Conservation (phyloP, 2,888 invertebrate species). For the Ophion ventricosus region DNA sequence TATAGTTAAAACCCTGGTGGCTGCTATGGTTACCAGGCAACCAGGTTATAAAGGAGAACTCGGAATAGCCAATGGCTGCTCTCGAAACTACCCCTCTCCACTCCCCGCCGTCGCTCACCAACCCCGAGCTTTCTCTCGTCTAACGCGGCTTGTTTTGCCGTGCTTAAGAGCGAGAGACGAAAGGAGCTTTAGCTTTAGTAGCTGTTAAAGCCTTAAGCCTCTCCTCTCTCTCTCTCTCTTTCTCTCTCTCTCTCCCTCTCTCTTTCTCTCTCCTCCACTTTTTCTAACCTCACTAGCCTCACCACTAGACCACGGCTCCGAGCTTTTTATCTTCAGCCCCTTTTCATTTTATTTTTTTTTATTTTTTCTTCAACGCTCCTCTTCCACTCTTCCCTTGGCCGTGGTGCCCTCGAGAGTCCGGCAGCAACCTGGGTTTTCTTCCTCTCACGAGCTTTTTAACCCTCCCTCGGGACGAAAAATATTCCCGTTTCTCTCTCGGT, state of each 20-base stretch:
- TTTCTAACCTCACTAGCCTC: slow-evolving; percentile 24
- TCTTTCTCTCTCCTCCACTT: slow-evolving; percentile 21
- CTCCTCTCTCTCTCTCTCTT: slow-evolving; percentile 41
- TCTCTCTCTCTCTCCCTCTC: slow-evolving; percentile 3
- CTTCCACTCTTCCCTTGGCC: slow-evolving; percentile 31
- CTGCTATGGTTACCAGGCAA: slow-evolving; percentile 80
- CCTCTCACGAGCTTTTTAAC: slow-evolving; percentile 25
- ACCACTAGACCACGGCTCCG: slow-evolving; percentile 28
- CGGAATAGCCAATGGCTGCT: slow-evolving; percentile 82
- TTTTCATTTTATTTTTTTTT: slow-evolving; percentile 18
- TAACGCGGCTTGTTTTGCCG: slow-evolving; percentile 81
- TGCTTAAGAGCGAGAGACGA: slow-evolving; percentile 80
- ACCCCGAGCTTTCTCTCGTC: slow-evolving; percentile 70
- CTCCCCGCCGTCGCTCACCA: not conserved
- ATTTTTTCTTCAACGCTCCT: not conserved
- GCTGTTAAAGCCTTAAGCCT: slow-evolving; percentile 82
- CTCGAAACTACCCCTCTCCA: slow-evolving; percentile 80
- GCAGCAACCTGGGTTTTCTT: slow-evolving; percentile 36
- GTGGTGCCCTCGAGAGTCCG: slow-evolving; percentile 15
- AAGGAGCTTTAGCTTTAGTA: slow-evolving; percentile 81
- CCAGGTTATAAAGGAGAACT: slow-evolving; percentile 81
- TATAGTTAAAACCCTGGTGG: slow-evolving; percentile 39
- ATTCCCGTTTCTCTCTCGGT: not conserved
- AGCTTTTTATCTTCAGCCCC: slow-evolving; percentile 43
- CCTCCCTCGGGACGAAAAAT: slow-evolving; percentile 5